phyloP scores from a whole-genome alignment of 2,797 vertebrate species.

The Dipus sagitta region DNA sequence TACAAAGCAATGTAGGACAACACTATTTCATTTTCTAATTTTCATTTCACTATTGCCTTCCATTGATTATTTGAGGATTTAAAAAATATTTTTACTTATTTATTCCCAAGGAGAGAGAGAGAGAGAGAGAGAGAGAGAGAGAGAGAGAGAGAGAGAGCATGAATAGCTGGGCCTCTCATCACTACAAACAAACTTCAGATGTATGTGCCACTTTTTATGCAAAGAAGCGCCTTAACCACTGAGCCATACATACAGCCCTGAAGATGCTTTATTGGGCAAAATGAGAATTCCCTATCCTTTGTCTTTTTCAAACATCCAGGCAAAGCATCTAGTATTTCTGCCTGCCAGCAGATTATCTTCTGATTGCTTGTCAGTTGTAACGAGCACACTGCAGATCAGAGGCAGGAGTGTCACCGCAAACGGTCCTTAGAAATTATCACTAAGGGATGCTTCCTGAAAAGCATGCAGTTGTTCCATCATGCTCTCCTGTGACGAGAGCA shows the following conservation, averaged over 20 bases:
- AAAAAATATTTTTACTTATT: too few species aligned
- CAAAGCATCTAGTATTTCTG: background rate
- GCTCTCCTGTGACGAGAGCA: slow-evolving; percentile 42
- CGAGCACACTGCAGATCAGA: slow-evolving; percentile 49
- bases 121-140: too few species aligned
- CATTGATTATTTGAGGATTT: background rate
- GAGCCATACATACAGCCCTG: background rate
- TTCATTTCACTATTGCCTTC: slow-evolving; percentile 43
- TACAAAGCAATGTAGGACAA: slow-evolving; percentile 75
- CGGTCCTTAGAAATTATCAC: slow-evolving; percentile 36
- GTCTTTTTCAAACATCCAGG: background rate
- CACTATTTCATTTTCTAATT: slow-evolving; percentile 62
- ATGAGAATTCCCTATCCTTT: background rate
- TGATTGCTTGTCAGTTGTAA: slow-evolving; percentile 66
- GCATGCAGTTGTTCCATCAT: background rate
- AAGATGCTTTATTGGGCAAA: slow-evolving; percentile 28
- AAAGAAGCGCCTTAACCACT: too few species aligned
- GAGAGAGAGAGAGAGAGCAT: too few species aligned
- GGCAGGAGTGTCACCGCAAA: slow-evolving; percentile 35
- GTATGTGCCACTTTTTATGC: too few species aligned
- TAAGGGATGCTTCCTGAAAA: background rate
- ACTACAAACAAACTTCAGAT: too few species aligned
- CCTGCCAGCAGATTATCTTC: slow-evolving; percentile 29
- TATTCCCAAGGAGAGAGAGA: too few species aligned
- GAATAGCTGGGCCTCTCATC: too few species aligned